Evolutionary conservation across 2,888 invertebrate species (phyloP), one percentile per base, ranked within the genome.

Genomic region (Auanema sp.): DNA sequence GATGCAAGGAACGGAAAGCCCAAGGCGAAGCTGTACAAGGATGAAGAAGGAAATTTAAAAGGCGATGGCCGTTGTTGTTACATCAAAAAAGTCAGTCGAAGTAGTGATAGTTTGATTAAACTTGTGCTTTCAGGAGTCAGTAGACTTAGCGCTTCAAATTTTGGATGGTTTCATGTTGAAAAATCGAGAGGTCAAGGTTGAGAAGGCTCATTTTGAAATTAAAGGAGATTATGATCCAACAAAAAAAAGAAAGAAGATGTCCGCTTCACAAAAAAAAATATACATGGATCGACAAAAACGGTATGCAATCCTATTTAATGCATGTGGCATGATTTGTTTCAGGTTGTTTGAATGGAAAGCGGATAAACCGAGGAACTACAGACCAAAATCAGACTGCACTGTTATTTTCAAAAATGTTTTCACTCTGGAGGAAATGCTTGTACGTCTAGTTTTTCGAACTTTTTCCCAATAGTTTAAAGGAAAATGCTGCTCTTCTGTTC

Each of bases 331-430:
- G 14, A 12, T 18, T 5, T 56, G 53, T 73, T 79, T 11, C 76
- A 90, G 90, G 83, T 86, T 96, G 55, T 92, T 98, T 84, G 95
- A 93, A 84, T 98, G 98, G 98, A 88, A 92, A 66, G 95, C 96
- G 0, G 96, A 97, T 78, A 92, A 92, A 84, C 88, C 92, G 83
- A 87, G 90, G 41, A 92, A 92, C 1, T 91, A 92, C 80, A 88
- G 93, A 57, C 89, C 90, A 0, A 93, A 92, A 83, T 90, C 92
- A 84, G 97, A 98, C 84, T 89, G 90, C 83, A 89, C 92, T 56
- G 93, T 98, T 0, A 91, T 98, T 55, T 88, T 98, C 11, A 93
- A 92, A 84, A 95, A 97, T 85, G 88, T 95, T 59, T 99, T 98
- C 85, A 89, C 90, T 66, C 91, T 93, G 0, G 88, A 90, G 66